These are phyloP conservation scores for Cheilinus undulatus DNA, from an alignment of 2,113 vertebrate genomes.

Conservation along the genomic window DNA sequence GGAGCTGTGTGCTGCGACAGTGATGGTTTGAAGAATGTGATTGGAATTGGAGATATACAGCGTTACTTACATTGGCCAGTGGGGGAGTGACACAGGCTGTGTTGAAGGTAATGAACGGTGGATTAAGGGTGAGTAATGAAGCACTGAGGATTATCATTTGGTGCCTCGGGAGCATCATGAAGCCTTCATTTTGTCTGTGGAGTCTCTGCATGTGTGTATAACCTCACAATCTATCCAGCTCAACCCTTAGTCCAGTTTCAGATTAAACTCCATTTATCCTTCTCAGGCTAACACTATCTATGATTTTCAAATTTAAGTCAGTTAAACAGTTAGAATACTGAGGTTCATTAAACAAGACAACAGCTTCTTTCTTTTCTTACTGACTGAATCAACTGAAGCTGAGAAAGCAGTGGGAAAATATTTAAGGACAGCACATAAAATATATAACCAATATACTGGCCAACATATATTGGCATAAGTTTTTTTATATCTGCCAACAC, in stretches of 20 bases:
- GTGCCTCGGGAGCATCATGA: conserved; percentile 38
- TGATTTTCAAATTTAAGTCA: too few relatives aligned
- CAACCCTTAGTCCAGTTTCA: conserved; percentile 15
- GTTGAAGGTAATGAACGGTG: conserved; percentile 66
- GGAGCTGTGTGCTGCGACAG: conserved; percentile 10
- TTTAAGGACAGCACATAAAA: too few relatives aligned
- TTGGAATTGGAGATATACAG: conserved; percentile 60
- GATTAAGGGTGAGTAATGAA: conserved; percentile 68
- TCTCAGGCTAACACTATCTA: too few relatives aligned
- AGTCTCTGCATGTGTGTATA: conserved; percentile 12
- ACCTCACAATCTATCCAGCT: conserved; percentile 3
- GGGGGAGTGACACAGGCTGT: conserved; percentile 56
- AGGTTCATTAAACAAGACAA: too few relatives aligned
- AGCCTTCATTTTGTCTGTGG: conserved; percentile 41
- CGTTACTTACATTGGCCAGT: conserved; percentile 59
- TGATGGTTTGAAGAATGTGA: conserved; percentile 56
- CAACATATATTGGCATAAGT: too few relatives aligned
- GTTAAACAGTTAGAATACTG: too few relatives aligned
- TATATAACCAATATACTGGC: too few relatives aligned
- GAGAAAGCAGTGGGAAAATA: too few relatives aligned
- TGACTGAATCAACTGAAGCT: too few relatives aligned
- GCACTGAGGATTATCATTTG: conserved; percentile 59
- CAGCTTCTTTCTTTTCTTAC: too few relatives aligned
- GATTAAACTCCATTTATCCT: conserved; percentile 21
- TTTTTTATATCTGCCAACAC: too few relatives aligned